A percentile compares a stretch with the other conserved stretches of the same genome.
phyloP scores from a whole-genome alignment of 2,113 vertebrate species.

The Pelvicachromis taeniatus region DNA sequence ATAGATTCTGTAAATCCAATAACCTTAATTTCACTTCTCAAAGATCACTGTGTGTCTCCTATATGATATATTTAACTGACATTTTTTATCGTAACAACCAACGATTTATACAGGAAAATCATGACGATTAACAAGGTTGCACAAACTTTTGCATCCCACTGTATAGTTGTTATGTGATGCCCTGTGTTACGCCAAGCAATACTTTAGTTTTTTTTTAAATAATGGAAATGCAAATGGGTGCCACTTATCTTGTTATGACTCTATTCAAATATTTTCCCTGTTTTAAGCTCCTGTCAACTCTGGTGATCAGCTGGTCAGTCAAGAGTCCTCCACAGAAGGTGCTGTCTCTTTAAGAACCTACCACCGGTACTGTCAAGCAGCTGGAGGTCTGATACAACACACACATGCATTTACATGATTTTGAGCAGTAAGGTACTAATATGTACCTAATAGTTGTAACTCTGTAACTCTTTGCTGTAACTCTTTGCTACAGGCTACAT shows the following conservation, averaged over 20 bases:
- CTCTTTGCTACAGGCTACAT: constrained; percentile 70
- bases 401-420: neutral
- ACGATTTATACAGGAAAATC: no score
- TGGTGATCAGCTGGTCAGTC: constrained; percentile 68
- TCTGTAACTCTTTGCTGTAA: neutral
- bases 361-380: constrained; percentile 73
- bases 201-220: neutral
- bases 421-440: neutral
- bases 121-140: no score
- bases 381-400: constrained; percentile 71
- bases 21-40: no score
- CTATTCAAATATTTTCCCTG: neutral
- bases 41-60: no score
- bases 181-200: neutral
- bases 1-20: no score
- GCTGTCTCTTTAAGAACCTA: constrained; percentile 73
- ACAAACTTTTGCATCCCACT: no score
- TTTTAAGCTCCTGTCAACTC: neutral
- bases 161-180: neutral
- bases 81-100: no score
- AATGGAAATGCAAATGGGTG: neutral
- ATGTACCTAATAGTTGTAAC: neutral
- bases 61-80: no score
- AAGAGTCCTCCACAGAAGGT: constrained; percentile 60
- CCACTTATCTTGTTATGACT: neutral